Percentiles rank a stretch among this genome's conserved stretches.
These are phyloP conservation scores for Siderastrea radians DNA, from an alignment of 92 coral and sea anemone genomes.

Conservation along the genomic window DNA sequence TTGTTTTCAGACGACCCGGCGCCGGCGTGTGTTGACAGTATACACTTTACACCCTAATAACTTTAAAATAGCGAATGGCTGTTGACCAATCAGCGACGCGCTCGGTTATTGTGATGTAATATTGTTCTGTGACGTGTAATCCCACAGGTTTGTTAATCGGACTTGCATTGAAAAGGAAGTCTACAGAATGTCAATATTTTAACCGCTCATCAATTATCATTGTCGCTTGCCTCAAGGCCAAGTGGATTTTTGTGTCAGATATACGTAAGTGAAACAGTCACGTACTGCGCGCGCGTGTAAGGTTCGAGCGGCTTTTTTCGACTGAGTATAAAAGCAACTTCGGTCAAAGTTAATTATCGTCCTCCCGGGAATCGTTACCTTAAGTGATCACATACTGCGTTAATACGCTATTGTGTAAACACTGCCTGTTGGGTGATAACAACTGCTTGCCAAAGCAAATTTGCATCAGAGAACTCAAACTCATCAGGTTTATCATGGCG, in stretches of 20 bases:
- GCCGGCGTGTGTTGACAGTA: constrained; percentile 18
- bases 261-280: neutral
- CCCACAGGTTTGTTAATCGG: neutral
- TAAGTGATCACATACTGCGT: neutral
- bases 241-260: neutral
- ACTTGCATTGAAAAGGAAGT: neutral
- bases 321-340: neutral
- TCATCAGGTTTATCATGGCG: neutral
- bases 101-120: constrained; percentile 57
- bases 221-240: neutral
- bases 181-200: neutral
- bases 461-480: neutral
- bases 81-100: constrained; percentile 71
- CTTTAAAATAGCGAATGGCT: neutral
- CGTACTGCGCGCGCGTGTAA: neutral
- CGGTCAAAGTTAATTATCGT: neutral
- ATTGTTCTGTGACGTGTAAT: constrained; percentile 22
- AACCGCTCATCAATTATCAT: neutral
- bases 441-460: neutral
- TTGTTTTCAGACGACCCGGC: constrained; percentile 15
- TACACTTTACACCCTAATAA: neutral
- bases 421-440: neutral
- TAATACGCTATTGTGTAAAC: constrained; percentile 21
- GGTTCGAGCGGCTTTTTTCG: neutral
- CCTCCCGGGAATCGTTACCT: constrained; percentile 4